Evolutionary conservation across 35 echinoderm and acorn worm species (phyloP).

Genomic region (Chiridota heheva): DNA sequence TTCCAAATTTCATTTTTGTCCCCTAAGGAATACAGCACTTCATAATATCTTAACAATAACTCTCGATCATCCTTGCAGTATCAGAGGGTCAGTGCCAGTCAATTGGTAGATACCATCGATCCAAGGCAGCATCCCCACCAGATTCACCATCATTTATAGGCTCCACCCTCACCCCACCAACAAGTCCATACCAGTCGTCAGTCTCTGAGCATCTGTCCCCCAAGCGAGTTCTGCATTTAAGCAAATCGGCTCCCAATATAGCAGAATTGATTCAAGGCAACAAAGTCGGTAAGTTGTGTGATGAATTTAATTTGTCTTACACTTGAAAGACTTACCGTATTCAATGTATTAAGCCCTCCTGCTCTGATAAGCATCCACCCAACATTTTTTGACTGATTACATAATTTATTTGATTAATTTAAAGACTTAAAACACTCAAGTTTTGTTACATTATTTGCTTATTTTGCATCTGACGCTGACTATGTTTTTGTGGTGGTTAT

Average conservation of each 20-base stretch:
- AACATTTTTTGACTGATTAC: too few relatives aligned
- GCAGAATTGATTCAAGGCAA: slow-evolving; percentile 75
- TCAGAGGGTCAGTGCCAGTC: slow-evolving; percentile 31
- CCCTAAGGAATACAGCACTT: too few relatives aligned
- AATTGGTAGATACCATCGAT: slow-evolving; percentile 14
- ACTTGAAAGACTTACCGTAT: not conserved
- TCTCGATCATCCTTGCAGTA: not conserved
- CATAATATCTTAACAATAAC: too few relatives aligned
- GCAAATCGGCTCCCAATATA: slow-evolving; percentile 93
- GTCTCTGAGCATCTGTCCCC: slow-evolving; percentile 54
- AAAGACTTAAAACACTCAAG: too few relatives aligned
- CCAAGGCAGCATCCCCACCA: slow-evolving; percentile 57
- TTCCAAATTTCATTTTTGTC: too few relatives aligned
- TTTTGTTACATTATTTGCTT: too few relatives aligned
- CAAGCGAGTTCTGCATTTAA: slow-evolving; percentile 78
- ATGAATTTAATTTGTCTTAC: not conserved
- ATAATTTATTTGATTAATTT: too few relatives aligned
- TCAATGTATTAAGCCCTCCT: too few relatives aligned
- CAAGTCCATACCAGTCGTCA: slow-evolving; percentile 60
- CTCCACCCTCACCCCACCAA: slow-evolving; percentile 60
- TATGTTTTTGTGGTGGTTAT: too few relatives aligned
- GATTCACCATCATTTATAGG: slow-evolving; percentile 59
- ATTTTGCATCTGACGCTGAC: too few relatives aligned
- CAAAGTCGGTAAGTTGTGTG: slow-evolving; percentile 52
- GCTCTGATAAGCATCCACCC: too few relatives aligned